Conservation (phyloP, 2,888 invertebrate genomes). For the Megaustenia siamemsis region DNA sequence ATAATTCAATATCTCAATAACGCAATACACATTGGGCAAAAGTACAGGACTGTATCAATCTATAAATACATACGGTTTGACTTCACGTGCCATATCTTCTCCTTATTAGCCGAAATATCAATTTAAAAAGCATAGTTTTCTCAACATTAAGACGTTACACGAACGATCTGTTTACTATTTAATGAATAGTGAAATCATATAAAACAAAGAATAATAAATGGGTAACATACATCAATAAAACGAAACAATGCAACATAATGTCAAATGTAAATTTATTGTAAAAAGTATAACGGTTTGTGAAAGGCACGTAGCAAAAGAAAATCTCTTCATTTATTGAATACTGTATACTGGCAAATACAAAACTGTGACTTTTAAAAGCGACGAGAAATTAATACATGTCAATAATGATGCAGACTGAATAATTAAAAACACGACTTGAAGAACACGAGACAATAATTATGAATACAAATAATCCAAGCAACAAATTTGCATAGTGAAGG, state of each 20-base stretch:
- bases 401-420: background rate
- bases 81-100: too few species aligned
- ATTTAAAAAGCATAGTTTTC: too few species aligned
- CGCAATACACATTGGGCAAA: too few species aligned
- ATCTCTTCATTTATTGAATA: background rate
- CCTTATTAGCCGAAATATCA: too few species aligned
- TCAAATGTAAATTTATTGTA: slow-evolving; percentile 23
- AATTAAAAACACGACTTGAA: background rate
- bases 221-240: background rate
- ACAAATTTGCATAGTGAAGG: background rate
- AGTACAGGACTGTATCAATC: too few species aligned
- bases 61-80: too few species aligned
- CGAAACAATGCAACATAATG: background rate
- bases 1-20: too few species aligned
- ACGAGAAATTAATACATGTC: background rate
- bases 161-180: too few species aligned
- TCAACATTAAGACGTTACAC: too few species aligned
- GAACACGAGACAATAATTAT: background rate
- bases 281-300: slow-evolving; percentile 17
- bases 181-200: too few species aligned
- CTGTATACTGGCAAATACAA: background rate
- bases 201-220: background rate
- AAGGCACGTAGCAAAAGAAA: slow-evolving; percentile 9
- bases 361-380: background rate
- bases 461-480: background rate